A percentile compares a stretch with the other conserved stretches of the same genome.
These are phyloP conservation scores for Morpho helenor DNA, from an alignment of 2,888 invertebrate species.

Conservation along the genomic window DNA sequence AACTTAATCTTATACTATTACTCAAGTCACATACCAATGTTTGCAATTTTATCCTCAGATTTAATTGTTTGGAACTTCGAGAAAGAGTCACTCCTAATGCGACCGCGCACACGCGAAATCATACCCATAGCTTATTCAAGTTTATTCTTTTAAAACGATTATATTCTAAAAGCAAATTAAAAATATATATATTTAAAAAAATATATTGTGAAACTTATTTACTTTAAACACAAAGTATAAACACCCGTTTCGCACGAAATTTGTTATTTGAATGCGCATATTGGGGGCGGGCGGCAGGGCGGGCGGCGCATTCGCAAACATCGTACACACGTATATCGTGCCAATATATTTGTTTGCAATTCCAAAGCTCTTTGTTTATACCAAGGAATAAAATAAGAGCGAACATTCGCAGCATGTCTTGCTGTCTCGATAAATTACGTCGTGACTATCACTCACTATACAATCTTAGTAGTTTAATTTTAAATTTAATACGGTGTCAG, in stretches of 20 bases:
- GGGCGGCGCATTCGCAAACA: constrained; percentile 38
- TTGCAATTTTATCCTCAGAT: constrained; percentile 84
- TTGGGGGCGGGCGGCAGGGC: constrained; percentile 51
- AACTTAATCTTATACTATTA: too few relatives aligned
- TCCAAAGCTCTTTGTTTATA: constrained; percentile 34
- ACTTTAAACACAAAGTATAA: constrained; percentile 12
- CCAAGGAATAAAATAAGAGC: constrained; percentile 9
- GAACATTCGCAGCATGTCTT: constrained; percentile 14
- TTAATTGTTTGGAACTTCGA: constrained; percentile 80
- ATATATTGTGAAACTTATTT: constrained; percentile 5
- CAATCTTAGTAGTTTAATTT: constrained; percentile 52
- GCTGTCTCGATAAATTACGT: constrained; percentile 5
- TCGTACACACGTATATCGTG: constrained; percentile 19
- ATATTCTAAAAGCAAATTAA: background rate
- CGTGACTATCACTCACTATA: constrained; percentile 9
- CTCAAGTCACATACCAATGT: constrained; percentile 76
- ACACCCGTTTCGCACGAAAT: constrained; percentile 45
- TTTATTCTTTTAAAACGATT: background rate
- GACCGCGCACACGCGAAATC: constrained; percentile 84
- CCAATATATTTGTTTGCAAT: constrained; percentile 29
- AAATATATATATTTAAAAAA: constrained; percentile 1
- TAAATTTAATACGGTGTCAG: constrained; percentile 62
- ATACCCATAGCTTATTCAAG: constrained; percentile 78
- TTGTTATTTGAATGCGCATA: constrained; percentile 63
- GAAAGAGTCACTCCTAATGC: constrained; percentile 81